Evolutionary conservation across 2,888 invertebrate species (phyloP).

Genomic region (Petrolisthes cinctipes): DNA sequence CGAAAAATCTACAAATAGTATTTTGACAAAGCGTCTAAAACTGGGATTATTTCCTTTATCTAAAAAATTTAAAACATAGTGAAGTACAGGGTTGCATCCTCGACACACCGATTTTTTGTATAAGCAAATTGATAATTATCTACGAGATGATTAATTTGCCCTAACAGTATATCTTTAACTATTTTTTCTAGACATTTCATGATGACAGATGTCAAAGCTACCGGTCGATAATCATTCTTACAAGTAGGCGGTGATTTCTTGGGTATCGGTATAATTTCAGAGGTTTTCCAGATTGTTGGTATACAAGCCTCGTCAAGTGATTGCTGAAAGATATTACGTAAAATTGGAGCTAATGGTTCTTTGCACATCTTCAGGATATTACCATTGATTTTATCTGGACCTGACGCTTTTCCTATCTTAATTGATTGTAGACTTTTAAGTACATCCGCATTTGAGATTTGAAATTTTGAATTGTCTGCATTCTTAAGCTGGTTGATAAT

Average conservation of each 20-base stretch:
- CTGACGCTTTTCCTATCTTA: background rate
- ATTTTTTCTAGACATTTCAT: constrained; percentile 28
- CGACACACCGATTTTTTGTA: constrained; percentile 15
- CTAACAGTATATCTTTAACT: constrained; percentile 13
- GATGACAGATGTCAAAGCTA: constrained; percentile 21
- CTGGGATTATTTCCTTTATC: background rate
- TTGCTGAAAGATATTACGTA: constrained; percentile 21
- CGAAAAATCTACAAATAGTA: constrained; percentile 15
- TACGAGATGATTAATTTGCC: background rate
- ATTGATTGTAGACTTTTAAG: background rate
- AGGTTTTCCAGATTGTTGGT: constrained; percentile 25
- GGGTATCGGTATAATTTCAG: constrained; percentile 23
- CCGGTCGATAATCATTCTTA: constrained; percentile 22
- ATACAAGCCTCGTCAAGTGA: constrained; percentile 14
- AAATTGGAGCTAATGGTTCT: constrained; percentile 13
- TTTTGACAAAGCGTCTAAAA: constrained; percentile 11
- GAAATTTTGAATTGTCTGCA: constrained; percentile 1
- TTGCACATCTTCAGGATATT: constrained; percentile 16
- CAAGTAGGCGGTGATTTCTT: constrained; percentile 19
- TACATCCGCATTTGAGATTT: background rate
- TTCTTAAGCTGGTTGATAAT: constrained; percentile 8
- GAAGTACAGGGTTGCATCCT: constrained; percentile 2
- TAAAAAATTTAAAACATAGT: background rate
- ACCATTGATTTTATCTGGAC: background rate
- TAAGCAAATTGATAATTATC: constrained; percentile 4